These are phyloP conservation scores for Acanthiza pusilla DNA, from an alignment of 2,797 vertebrate genomes.

Conservation along the genomic window DNA sequence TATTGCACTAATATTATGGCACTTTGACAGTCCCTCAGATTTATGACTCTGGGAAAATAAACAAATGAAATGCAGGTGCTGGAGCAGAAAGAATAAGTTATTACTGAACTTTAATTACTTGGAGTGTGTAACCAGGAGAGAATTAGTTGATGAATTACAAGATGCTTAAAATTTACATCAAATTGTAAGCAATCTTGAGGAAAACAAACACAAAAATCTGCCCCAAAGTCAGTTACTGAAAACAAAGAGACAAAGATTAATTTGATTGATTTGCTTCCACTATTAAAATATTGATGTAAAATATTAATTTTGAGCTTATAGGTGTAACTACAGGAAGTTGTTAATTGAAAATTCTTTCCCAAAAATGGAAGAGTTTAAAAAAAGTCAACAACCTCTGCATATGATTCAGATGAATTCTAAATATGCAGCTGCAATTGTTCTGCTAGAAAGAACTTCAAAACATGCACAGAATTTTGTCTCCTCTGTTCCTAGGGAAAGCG, in stretches of 20 bases:
- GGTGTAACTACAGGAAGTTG: neutral
- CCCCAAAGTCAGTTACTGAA: slow-evolving; percentile 23
- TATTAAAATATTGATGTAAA: slow-evolving; percentile 17
- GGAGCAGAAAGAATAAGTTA: slow-evolving; percentile 99
- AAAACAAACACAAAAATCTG: slow-evolving; percentile 22
- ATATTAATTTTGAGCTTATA: neutral
- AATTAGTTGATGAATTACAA: slow-evolving; percentile 86
- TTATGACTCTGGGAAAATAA: slow-evolving; percentile 97
- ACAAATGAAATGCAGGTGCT: slow-evolving; percentile 98
- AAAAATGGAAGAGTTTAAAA: neutral
- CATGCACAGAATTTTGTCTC: neutral
- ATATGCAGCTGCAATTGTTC: neutral
- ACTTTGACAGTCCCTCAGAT: slow-evolving; percentile 95
- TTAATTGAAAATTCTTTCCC: slow-evolving; percentile 13
- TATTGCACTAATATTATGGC: slow-evolving; percentile 98
- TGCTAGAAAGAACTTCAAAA: neutral
- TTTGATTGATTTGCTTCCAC: slow-evolving; percentile 36
- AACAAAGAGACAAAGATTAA: slow-evolving; percentile 37
- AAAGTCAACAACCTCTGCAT: neutral
- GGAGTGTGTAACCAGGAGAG: slow-evolving; percentile 83
- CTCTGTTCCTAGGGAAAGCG: neutral
- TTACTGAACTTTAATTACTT: slow-evolving; percentile 96
- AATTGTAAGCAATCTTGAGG: slow-evolving; percentile 73
- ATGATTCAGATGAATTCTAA: neutral
- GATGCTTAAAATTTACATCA: slow-evolving; percentile 80